Percentiles rank a stretch among this genome's conserved stretches.
Conservation (phyloP, 2,113 vertebrate species). For the Gallinago jamesoni region DNA sequence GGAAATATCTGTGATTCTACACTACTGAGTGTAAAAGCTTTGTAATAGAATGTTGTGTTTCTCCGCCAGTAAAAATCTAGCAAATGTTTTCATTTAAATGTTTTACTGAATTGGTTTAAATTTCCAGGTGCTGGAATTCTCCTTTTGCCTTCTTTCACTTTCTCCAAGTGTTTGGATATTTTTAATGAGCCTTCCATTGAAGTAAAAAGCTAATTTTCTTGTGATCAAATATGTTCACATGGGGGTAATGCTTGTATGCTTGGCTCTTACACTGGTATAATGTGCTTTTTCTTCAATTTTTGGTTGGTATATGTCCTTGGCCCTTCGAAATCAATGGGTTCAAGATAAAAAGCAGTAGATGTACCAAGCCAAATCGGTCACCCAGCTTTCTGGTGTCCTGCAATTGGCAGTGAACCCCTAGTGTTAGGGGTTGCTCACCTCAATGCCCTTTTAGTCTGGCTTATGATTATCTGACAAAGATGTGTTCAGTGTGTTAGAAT, state of each 20-base stretch:
- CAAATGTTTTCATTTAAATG: background rate
- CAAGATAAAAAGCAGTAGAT: background rate
- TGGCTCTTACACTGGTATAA: background rate
- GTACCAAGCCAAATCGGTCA: background rate
- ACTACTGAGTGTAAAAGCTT: background rate
- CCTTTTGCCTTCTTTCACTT: background rate
- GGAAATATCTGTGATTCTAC: background rate
- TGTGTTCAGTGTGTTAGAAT: background rate
- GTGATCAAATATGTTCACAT: fast-evolving
- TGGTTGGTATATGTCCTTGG: background rate
- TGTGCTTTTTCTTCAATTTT: fast-evolving
- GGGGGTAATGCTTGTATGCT: background rate
- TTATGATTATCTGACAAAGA: fast-evolving
- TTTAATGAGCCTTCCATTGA: background rate
- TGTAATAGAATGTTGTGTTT: fast-evolving
- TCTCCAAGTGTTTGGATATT: background rate
- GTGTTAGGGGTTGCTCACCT: background rate
- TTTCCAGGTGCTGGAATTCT: background rate
- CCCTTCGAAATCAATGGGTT: background rate
- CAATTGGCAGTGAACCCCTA: background rate
- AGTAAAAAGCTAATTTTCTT: background rate
- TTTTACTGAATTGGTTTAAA: background rate
- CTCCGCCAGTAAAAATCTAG: background rate
- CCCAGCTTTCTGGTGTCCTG: background rate
- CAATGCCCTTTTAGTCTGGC: fast-evolving